Evolutionary conservation across 2,113 vertebrate genomes (phyloP), one percentile per base, ranked within the genome.

Genomic region (Nansenia antarctica): DNA sequence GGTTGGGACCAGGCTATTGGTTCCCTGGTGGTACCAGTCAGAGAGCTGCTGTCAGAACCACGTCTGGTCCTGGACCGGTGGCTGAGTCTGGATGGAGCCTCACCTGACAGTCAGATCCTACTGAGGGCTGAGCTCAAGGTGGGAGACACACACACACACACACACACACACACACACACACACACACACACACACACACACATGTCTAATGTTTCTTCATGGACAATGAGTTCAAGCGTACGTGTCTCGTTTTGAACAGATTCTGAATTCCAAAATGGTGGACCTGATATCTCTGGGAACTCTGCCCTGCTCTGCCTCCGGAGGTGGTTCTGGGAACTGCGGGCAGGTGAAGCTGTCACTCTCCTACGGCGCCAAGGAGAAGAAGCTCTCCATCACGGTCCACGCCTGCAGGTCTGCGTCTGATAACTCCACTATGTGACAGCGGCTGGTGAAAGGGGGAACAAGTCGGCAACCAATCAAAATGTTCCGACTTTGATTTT

Each of bases 341-440:
- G 92, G 91, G 0, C 91, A 94, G 81, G 82, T 96, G 84, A 92
- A 90, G 39, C 67, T 98, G 65, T 93, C 95, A 0, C 67, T 96
- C 1, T 94, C 91, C 55, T 94, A 94, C 73, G 78, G 88, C 34
- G 47, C 79, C 0, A 91, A 91, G 24, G 90, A 94, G 8, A 90
- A 79, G 2, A 94, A 93, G 80, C 93, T 97, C 31, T 55, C 90
- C 24, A 81, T 94, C 76, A 69, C 89, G 0, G 73, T 96, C 14
- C 94, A 96, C 14, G 67, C 82, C 65, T 97, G 96, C 94, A 95
- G 95, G 95, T 97, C 24, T 57, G 77, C 3, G 58, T 65, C 15
- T n/a, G 29, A 49, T 49, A 49, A 49, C 45, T 20, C 45, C n/a
- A 49, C 14, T n/a, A 14, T 49, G 11, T n/a, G n/a, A n/a, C n/a